Evolutionary conservation across 92 coral and sea anemone species (phyloP), one percentile per base, ranked within the genome.

Genomic region (Heteractis magnifica): DNA sequence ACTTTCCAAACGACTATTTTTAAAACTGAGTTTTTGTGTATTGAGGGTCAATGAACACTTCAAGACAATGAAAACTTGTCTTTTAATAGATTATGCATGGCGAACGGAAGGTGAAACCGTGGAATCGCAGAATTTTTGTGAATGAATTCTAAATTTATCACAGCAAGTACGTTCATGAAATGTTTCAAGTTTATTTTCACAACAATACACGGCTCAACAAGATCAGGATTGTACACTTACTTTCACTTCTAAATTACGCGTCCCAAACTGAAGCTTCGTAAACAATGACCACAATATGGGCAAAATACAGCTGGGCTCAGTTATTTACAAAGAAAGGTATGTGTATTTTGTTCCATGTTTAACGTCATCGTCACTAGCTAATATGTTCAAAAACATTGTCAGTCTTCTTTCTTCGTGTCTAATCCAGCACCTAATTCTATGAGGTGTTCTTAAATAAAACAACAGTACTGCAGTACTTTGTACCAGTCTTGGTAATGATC

Each of bases 261-360:
- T 70, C 79, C 72, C 86, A 81, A 49, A 44, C 77, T 81, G 86
- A 26, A 52, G 78, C 78, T 49, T 74, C 78, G 78, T 52, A 64
- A 48, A 72, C 52, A 65, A 84, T 48, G 72, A 72, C 53, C 87
- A 75, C 49, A 48, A 64, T 56, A 13, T 12, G 62, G 82, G 82
- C 14, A 62, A 58, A 44, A 77, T 55, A 77, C 80, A 18, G 87
- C 53, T 50, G 26, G 76, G 52, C 52, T 10, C 87, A 72, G 74
- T 84, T 84, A 84, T 84, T 76, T 84, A 84, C 87, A 84, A 84
- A 77, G 87, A 84, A 62, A 79, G 16, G 68, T 50, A 52, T 56
- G 72, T 56, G 79, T 51, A 44, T 15, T 81, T 51, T 81, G 6
- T 56, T 82, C 71, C 79, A 41, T 72, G 18, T 82, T 82, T 51